Evolutionary conservation across 2,113 vertebrate genomes (phyloP).

Genomic region (Seriola rivoliana): DNA sequence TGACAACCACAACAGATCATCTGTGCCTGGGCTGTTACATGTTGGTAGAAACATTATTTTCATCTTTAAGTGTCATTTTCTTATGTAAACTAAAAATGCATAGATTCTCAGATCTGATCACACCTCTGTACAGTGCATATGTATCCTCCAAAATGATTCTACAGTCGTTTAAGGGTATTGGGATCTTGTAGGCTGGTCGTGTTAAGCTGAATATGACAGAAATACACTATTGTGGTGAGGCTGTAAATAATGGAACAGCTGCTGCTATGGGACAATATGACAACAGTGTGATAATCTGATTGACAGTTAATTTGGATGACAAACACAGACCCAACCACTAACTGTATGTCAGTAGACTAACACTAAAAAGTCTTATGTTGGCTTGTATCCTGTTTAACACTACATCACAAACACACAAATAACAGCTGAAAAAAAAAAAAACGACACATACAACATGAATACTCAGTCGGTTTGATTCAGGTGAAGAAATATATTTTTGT

Average conservation of each 20-base stretch:
- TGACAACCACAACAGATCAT: slow-evolving; percentile 13
- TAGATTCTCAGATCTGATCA: background rate
- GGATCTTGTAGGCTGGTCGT: background rate
- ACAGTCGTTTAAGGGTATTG: background rate
- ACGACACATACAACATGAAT: background rate
- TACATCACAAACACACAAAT: background rate
- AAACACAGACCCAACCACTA: background rate
- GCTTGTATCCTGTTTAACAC: background rate
- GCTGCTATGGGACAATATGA: background rate
- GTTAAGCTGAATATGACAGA: background rate
- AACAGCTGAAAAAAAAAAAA: background rate
- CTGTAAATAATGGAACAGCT: background rate
- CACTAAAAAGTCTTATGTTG: no score
- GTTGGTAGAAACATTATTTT: background rate
- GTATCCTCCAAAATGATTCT: background rate
- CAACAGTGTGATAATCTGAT: background rate
- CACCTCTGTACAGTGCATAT: background rate
- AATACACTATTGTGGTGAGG: no score
- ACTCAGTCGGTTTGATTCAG: background rate
- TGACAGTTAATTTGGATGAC: background rate
- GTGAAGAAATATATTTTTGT: background rate
- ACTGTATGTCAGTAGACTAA: background rate
- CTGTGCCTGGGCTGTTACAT: background rate
- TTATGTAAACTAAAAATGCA: background rate
- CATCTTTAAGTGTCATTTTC: background rate